These are phyloP conservation scores for Rhinichthys osculus DNA, from an alignment of 2,797 vertebrate genomes.

Conservation along the genomic window DNA sequence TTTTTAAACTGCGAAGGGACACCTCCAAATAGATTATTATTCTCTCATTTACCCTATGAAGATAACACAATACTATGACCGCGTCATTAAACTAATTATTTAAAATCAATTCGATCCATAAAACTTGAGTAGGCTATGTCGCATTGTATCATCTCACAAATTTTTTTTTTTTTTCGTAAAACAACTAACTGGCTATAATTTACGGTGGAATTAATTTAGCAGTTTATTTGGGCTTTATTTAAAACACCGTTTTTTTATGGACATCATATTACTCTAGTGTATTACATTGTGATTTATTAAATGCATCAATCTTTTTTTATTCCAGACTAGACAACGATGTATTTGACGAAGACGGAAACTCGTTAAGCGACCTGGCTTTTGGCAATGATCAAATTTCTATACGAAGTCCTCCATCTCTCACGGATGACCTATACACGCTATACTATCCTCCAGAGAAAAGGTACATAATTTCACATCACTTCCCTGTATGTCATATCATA, in stretches of 20 bases:
- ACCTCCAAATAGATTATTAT: slow-evolving; percentile 4
- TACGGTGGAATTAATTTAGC: background rate
- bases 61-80: background rate
- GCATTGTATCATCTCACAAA: background rate
- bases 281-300: slow-evolving; percentile 26
- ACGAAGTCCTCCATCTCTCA: slow-evolving; percentile 86
- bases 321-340: slow-evolving; percentile 88
- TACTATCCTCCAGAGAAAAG: slow-evolving; percentile 90
- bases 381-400: slow-evolving; percentile 85
- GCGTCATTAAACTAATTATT: background rate
- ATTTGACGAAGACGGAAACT: slow-evolving; percentile 91
- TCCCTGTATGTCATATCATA: background rate
- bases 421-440: slow-evolving; percentile 86
- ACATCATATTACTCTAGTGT: background rate
- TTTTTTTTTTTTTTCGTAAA: background rate
- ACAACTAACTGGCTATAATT: background rate
- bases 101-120: background rate
- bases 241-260: background rate
- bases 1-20: background rate
- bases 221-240: background rate
- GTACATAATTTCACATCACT: slow-evolving; percentile 65
- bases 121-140: background rate
- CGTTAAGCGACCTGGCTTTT: slow-evolving; percentile 87
- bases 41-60: background rate
- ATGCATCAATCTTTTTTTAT: slow-evolving; percentile 31